Conservation (phyloP, 2,888 invertebrate species). For the Morpho deidamia region DNA sequence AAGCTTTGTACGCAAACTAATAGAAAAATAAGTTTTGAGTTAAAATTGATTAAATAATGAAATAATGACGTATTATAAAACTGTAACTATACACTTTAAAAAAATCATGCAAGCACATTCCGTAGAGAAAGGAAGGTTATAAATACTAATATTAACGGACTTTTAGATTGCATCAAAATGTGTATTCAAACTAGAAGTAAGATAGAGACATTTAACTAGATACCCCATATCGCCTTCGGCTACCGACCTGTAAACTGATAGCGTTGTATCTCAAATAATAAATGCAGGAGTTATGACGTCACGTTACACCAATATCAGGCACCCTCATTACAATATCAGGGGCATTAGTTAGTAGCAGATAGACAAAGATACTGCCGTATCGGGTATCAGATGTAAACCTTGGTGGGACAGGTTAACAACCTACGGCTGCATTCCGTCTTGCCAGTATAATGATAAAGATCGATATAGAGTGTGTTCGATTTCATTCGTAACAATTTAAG, state of each 20-base stretch:
- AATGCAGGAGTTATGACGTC: constrained; percentile 18
- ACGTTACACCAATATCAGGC: constrained; percentile 42
- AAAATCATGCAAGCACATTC: no score
- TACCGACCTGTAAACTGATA: not conserved
- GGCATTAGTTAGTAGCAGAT: constrained; percentile 57
- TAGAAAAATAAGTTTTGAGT: no score
- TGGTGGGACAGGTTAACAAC: constrained; percentile 64
- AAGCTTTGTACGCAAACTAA: no score
- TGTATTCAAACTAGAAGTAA: no score
- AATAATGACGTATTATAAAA: no score
- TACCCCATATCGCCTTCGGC: no score
- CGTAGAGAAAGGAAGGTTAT: no score
- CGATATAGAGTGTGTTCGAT: constrained; percentile 44
- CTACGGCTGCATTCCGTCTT: constrained; percentile 59
- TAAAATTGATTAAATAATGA: no score
- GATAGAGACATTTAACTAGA: no score
- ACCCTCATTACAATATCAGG: constrained; percentile 54
- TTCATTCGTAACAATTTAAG: not conserved
- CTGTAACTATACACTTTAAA: no score
- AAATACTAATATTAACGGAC: no score
- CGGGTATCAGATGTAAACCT: constrained; percentile 64
- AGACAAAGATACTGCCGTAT: constrained; percentile 61
- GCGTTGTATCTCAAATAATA: not conserved
- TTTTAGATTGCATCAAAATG: no score
- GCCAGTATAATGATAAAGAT: constrained; percentile 51